phyloP scores from a whole-genome alignment of 2,888 invertebrate genomes.

The Noctua janthe region DNA sequence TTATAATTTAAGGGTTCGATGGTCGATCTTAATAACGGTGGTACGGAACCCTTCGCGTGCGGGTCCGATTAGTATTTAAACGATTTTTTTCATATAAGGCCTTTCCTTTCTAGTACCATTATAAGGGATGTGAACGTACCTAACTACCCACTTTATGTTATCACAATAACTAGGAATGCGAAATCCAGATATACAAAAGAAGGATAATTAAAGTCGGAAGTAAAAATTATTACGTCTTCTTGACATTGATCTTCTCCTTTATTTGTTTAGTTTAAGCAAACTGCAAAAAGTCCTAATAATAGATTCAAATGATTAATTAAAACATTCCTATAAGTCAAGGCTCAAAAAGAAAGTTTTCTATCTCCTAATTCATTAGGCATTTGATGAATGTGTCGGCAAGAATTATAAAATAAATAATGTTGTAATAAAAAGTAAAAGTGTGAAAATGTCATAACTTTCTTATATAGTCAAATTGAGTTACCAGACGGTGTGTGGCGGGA shows the following conservation, averaged over 20 bases:
- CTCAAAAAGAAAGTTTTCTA: constrained; percentile 32
- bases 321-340: constrained; percentile 2
- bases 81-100: neutral
- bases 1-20: too few species aligned
- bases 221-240: constrained; percentile 8
- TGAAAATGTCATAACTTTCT: constrained; percentile 62
- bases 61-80: neutral
- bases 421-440: constrained; percentile 62
- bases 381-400: neutral
- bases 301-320: neutral
- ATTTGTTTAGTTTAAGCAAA: constrained; percentile 2
- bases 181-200: neutral
- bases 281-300: neutral
- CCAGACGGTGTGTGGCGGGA: constrained; percentile 38
- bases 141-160: too few species aligned
- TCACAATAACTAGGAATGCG: neutral
- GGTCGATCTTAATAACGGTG: neutral
- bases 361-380: constrained; percentile 1
- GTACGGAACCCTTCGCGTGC: neutral
- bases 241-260: constrained; percentile 2
- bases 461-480: constrained; percentile 57
- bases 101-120: neutral
- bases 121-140: neutral
- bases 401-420: constrained; percentile 27
- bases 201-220: neutral